Evolutionary conservation across 30 jellyfish, hydroid and myxozoan genomes (phyloP), one percentile per base, ranked within the genome.

Genomic region (Aurelia aurita): DNA sequence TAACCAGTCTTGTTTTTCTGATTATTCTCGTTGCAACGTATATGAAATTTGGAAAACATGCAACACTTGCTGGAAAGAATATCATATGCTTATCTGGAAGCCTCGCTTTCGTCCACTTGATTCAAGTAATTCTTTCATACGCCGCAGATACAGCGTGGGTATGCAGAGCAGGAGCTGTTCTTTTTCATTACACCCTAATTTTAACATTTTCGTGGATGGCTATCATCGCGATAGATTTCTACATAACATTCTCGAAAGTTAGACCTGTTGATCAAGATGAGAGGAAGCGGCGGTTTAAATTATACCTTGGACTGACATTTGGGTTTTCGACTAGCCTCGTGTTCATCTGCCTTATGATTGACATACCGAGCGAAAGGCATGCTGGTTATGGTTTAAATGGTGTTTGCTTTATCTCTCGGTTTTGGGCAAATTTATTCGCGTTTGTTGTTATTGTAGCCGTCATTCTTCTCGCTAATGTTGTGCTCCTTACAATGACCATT

Each of bases 191-290:
- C 29, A 18, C 85, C 14, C 28, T 67, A 65, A 61, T 82, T 13
- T 21, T 82, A 53, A 53, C 85, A 26, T 82, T 82, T 70, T 51
- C 85, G 0, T 82, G 91, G 91, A 82, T 82, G 91, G 85, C 91
- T 3, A 54, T 67, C 25, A 51, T 82, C 19, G 84, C 91, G 4
- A 66, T 35, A 8, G 91, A 82, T 3, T 66, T 82, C 34, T 53
- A 67, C 78, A 25, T 25, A 55, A 82, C 91, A 18, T 82, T 82
- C 53, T 43, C 91, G 29, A 67, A 67, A 34, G 43, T 58, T 12
- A 22, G 68, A 16, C 69, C 72, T 13, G 78, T 55, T 27, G 77
- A 70, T 32, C 76, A 51, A 31, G 15, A 9, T 65, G 43, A 29
- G 14, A 58, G 73, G 64, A 45, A 21, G 28, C 54, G 46, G 19